Percentiles rank a stretch among this genome's conserved stretches.
Conservation (phyloP, 2,113 vertebrate species). For the Phrynosoma platyrhinos region DNA sequence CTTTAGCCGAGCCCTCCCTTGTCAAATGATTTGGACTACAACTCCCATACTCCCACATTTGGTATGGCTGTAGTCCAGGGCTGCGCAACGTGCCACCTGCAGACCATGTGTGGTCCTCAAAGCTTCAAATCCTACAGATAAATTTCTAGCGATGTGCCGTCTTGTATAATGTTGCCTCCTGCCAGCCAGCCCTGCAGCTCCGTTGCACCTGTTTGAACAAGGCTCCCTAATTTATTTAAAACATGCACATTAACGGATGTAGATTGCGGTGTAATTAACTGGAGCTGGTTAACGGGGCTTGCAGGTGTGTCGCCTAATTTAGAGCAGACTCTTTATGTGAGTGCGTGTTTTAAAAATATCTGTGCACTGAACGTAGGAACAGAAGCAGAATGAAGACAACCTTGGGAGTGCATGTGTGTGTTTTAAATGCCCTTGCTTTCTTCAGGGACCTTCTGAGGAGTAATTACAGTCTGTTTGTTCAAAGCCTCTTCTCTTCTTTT, state of each 20-base stretch:
- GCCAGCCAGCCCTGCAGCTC: not conserved
- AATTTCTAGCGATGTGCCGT: not conserved
- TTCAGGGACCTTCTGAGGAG: not conserved
- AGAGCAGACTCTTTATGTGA: no score
- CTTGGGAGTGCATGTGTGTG: not conserved
- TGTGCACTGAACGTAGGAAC: not conserved
- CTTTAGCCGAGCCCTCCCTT: no score
- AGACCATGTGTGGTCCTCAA: no score
- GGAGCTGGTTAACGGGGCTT: rapidly evolving
- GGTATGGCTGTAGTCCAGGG: no score
- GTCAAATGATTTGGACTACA: no score
- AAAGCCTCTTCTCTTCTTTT: not conserved
- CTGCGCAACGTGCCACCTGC: no score
- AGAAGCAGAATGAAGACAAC: not conserved
- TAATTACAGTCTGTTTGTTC: not conserved
- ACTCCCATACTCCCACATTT: no score
- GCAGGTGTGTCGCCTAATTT: not conserved
- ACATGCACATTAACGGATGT: not conserved
- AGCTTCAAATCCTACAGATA: no score
- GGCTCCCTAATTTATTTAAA: not conserved
- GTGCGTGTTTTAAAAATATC: not conserved
- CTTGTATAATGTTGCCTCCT: not conserved
- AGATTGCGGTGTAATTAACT: not conserved
- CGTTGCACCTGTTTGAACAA: conserved; percentile 4
- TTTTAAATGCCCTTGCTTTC: not conserved